Base-by-base conservation (phyloP, 2,888 invertebrate genomes). In the Pomacea canaliculata region DNA sequence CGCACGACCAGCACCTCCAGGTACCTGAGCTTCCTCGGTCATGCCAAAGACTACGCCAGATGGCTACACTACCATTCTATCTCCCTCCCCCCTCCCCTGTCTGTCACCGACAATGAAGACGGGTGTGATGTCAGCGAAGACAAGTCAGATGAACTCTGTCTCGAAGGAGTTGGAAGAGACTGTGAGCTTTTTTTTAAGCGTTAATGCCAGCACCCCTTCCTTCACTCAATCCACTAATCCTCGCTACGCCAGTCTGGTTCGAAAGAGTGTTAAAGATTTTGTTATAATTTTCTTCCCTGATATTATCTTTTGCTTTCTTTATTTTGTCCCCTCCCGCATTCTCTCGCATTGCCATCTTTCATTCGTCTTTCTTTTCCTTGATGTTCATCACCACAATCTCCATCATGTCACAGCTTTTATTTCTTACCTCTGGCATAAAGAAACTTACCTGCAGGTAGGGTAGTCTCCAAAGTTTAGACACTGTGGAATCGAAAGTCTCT, bases 1-100 rank as follows among this genome's bases (percentile, higher is more conserved):
- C 18, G 70, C 46, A 27, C 70, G 49, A 59, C 62, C 49, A 12
- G 23, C 66, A 12, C 66, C 60, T 70, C 66, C 18, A 23, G 60
- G 46, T 75, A 48, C 72, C 59, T 69, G 37, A 59, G 69, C 56
- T 77, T 79, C 67, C n/a, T 79, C 23, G 56, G 48, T 37, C 63
- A 77, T 23, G 48, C 48, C 37, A 66, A 16, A 12, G 79, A 79
- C 46, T 75, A 72, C 66, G 37, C 37, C 51, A 73, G 75, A 12
- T 72, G 60, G 23, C 66, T 77, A 10, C 13, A 69, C 56, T 16
- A 69, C n/a, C 68, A 67, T 56, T 75, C 69, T 59, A 60, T 75
- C 37, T 51, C 59, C 9, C 76, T 67, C 4, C 79, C 79, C 9
- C 71, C 72, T 9, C 66, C 79, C 9, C n/a, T 73, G 9, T 60